Percentiles rank a stretch among this genome's conserved stretches.
Evolutionary conservation across 2,113 vertebrate genomes (phyloP).

Genomic region (Silurus glanis): DNA sequence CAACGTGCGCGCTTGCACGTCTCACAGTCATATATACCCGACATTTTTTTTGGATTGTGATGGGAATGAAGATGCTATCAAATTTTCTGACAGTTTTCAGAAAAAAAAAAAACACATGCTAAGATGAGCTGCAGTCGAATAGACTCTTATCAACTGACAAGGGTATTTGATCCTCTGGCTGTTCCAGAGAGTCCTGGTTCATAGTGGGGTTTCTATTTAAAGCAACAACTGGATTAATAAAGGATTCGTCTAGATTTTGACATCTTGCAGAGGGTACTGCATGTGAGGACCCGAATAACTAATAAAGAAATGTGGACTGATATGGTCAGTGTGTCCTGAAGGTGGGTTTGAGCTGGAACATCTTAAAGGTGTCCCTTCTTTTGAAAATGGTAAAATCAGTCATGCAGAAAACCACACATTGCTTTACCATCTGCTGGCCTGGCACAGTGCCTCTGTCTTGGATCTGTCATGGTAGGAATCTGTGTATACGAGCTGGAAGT

Average conservation of each 20-base stretch:
- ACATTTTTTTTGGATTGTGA: not conserved
- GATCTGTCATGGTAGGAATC: constrained; percentile 33
- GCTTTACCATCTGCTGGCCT: constrained; percentile 66
- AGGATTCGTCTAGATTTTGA: constrained; percentile 12
- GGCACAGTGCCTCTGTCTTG: constrained; percentile 47
- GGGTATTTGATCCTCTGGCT: not conserved
- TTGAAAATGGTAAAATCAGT: constrained; percentile 10
- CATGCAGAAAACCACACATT: constrained; percentile 53
- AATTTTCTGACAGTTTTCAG: not conserved
- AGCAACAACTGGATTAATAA: constrained; percentile 10
- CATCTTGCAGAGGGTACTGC: not conserved
- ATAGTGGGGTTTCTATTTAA: constrained; percentile 1
- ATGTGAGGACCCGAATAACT: not conserved
- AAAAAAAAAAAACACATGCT: not conserved
- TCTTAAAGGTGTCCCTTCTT: constrained; percentile 24
- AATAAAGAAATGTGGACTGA: not conserved
- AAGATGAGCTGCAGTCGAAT: not conserved
- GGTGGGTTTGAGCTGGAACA: constrained; percentile 54
- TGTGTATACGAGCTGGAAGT: constrained; percentile 29
- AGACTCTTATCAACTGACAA: not conserved
- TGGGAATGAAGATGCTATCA: not conserved
- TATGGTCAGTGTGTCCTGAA: not conserved
- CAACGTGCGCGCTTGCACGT: not conserved
- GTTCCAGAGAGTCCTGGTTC: not conserved
- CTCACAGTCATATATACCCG: constrained; percentile 17